Base-by-base conservation (phyloP, 2,113 vertebrate genomes). In the Prunella himalayana region DNA sequence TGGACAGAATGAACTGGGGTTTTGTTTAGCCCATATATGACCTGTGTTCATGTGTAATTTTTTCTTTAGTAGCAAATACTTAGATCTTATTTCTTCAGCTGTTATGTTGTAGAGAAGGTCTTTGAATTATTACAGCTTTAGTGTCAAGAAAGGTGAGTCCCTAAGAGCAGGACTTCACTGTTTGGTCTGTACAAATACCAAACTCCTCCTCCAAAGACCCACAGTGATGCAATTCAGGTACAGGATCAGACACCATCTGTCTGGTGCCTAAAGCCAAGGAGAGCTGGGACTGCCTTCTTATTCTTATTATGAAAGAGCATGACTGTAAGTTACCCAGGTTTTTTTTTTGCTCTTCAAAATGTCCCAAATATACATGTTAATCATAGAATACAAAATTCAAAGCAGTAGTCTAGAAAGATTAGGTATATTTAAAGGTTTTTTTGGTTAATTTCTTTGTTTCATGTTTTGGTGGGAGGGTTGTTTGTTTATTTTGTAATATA, bases 391-490 rank as follows among this genome's bases (percentile, higher is more conserved):
- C 2, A 76, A 68, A 88, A 50, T 54, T 69, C 9, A 61, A 20
- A 73, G 16, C 30, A 60, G 5, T 23, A 69, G 12, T 35, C 15
- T 31, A 64, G 50, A 82, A 77, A 84, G 8, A 30, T 68, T 35
- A 59, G 5, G 22, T 10, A 19, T 56, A 23, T 19, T 85, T 65
- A 51, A 13, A 33, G 10, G 0, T 2, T 24, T 4, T 28, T 44
- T 63, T 45, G 35, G 5, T 35, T 59, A 5, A 60, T 30, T 39
- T 21, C 5, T 51, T 59, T 82, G 5, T 60, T 45, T 66, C 33
- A 8, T 51, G 3, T 45, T 47, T 53, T 15, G 13, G 3, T 10
- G 15, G 13, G 20, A 20, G 2, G 0, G 1, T 19, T 37, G 5
- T 1, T 69, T 22, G 1, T 9, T 79, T 80, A 6, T 3, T 76